Conservation (phyloP, 2,797 vertebrate genomes). For the Rhinophrynus dorsalis region DNA sequence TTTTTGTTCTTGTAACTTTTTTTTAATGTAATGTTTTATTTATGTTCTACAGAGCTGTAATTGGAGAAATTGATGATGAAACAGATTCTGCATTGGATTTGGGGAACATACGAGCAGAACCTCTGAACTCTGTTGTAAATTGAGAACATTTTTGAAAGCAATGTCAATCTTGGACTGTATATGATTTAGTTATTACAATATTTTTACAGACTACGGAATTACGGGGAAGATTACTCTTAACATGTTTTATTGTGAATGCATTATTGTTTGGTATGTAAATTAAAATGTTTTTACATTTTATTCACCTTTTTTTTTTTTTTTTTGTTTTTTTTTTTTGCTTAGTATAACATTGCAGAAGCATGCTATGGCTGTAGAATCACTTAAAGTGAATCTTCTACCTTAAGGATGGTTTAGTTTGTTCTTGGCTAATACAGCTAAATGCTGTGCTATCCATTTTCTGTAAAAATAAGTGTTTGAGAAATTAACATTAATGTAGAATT, state of each 20-base stretch:
- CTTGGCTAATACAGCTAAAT: no score
- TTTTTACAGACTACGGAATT: slow-evolving; percentile 3
- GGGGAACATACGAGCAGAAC: slow-evolving; percentile 94
- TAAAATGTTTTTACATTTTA: slow-evolving; percentile 72
- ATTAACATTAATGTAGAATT: no score
- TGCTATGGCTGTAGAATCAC: no score
- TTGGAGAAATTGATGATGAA: slow-evolving; percentile 97
- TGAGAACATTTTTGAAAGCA: slow-evolving; percentile 57
- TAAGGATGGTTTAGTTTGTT: no score
- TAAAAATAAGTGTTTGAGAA: no score
- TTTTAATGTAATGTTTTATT: slow-evolving; percentile 4
- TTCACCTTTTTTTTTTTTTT: slow-evolving; percentile 42
- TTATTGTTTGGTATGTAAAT: slow-evolving; percentile 68
- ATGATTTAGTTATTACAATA: slow-evolving; percentile 52
- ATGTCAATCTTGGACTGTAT: slow-evolving; percentile 69
- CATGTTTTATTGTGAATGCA: slow-evolving; percentile 54
- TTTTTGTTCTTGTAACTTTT: background rate
- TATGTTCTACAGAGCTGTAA: slow-evolving; percentile 80
- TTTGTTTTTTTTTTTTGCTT: no score
- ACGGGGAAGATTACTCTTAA: slow-evolving; percentile 36
- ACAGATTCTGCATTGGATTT: slow-evolving; percentile 94
- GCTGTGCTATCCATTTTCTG: no score
- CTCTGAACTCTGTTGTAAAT: slow-evolving; percentile 93
- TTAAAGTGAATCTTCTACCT: no score
- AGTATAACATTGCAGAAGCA: background rate